Evolutionary conservation across 2,888 invertebrate genomes (phyloP).

Genomic region (Euzophera pinguis): DNA sequence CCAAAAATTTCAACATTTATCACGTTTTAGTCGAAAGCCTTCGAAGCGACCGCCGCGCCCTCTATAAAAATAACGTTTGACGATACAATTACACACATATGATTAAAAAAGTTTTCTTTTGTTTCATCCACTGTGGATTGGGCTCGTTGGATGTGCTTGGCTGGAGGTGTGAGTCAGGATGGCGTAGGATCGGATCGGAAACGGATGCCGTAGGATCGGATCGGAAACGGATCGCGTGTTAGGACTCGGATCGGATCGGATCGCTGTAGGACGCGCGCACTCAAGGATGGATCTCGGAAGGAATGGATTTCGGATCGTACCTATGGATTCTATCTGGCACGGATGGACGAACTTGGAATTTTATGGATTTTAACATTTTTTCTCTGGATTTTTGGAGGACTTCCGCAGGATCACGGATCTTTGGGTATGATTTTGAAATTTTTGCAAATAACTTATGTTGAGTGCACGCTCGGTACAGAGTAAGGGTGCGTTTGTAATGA

Average conservation of each 20-base stretch:
- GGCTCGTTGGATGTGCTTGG: slow-evolving; percentile 68
- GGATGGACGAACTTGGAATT: slow-evolving; percentile 14
- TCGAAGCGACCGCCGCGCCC: slow-evolving; percentile 2
- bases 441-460: slow-evolving; percentile 69
- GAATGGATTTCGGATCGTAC: slow-evolving; percentile 37
- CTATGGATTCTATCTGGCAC: slow-evolving; percentile 27
- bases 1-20: too few relatives aligned
- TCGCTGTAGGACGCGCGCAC: slow-evolving; percentile 39
- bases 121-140: slow-evolving; percentile 79
- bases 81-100: slow-evolving; percentile 30
- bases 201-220: slow-evolving; percentile 25
- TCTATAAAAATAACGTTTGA: slow-evolving; percentile 2
- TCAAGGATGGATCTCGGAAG: slow-evolving; percentile 43
- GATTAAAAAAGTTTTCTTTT: slow-evolving; percentile 75
- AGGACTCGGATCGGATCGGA: slow-evolving; percentile 24
- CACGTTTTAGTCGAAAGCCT: background rate
- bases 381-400: slow-evolving; percentile 23
- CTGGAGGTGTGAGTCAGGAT: slow-evolving; percentile 57
- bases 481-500: too few relatives aligned
- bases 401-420: slow-evolving; percentile 51
- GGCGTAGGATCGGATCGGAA: slow-evolving; percentile 25
- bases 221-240: slow-evolving; percentile 23
- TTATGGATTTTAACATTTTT: slow-evolving; percentile 12
- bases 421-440: slow-evolving; percentile 73
- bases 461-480: slow-evolving; percentile 69